These are phyloP conservation scores for Melanostigma gelatinosum DNA, from an alignment of 2,113 vertebrate species.

Conservation along the genomic window DNA sequence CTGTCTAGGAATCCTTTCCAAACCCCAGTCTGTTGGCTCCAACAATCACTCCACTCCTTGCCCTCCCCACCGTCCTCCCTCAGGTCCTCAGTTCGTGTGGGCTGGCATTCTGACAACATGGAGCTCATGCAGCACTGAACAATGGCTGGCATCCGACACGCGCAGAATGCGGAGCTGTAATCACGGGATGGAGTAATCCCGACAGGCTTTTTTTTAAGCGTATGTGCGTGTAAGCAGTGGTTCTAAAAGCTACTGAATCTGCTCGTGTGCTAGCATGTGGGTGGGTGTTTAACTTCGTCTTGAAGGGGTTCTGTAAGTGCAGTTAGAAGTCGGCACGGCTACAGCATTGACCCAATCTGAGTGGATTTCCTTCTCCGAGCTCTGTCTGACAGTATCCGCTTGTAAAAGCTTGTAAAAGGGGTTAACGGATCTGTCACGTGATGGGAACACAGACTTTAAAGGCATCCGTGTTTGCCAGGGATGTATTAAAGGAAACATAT, in stretches of 20 bases:
- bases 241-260: slow-evolving; percentile 36
- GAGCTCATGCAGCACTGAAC: slow-evolving; percentile 44
- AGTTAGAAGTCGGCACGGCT: background rate
- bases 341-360: background rate
- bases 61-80: slow-evolving; percentile 18
- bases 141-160: slow-evolving; percentile 51
- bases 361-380: background rate
- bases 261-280: slow-evolving; percentile 5
- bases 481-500: background rate
- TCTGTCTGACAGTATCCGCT: slow-evolving; percentile 15
- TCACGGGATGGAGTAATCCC: slow-evolving; percentile 42
- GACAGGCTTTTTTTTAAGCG: background rate
- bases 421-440: background rate
- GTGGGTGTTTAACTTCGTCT: slow-evolving; percentile 1
- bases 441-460: too few species aligned
- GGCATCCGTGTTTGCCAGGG: background rate
- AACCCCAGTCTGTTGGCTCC: slow-evolving; percentile 42
- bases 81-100: slow-evolving; percentile 34
- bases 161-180: slow-evolving; percentile 29
- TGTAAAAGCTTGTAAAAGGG: background rate
- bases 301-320: slow-evolving; percentile 3
- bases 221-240: slow-evolving; percentile 1
- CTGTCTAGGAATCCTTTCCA: slow-evolving; percentile 48
- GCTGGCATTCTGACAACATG: slow-evolving; percentile 35
- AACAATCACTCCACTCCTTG: background rate